Conservation (phyloP, 23 tunicate species). For the Phallusia fumigata region DNA sequence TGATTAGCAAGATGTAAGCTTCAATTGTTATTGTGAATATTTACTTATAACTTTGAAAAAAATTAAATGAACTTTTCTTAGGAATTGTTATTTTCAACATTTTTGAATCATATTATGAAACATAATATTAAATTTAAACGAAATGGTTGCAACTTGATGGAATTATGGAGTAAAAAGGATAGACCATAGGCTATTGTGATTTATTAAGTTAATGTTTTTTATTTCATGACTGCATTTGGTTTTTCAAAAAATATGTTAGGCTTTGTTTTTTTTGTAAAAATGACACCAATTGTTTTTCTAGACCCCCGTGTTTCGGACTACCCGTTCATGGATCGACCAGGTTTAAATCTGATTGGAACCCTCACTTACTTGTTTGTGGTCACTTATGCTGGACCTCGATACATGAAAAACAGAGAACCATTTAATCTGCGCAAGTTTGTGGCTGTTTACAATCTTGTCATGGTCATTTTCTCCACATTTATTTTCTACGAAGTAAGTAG, state of each 20-base stretch:
- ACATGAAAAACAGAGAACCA: slow-evolving; percentile 76
- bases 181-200: not conserved
- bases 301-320: slow-evolving; percentile 72
- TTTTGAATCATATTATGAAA: no score
- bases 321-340: slow-evolving; percentile 81
- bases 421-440: slow-evolving; percentile 63
- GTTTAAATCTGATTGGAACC: slow-evolving; percentile 51
- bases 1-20: no score
- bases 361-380: slow-evolving; percentile 67
- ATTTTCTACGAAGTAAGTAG: slow-evolving; percentile 82
- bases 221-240: not conserved
- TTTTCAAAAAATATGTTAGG: not conserved
- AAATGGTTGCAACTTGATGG: no score
- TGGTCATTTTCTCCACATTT: slow-evolving; percentile 72
- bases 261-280: not conserved
- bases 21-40: no score
- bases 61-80: no score
- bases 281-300: no score
- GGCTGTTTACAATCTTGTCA: slow-evolving; percentile 64
- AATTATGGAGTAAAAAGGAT: not conserved
- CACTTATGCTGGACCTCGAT: slow-evolving; percentile 70
- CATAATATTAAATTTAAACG: no score
- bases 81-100: no score
- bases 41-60: no score
- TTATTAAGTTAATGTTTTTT: no score